Evolutionary conservation across 2,113 vertebrate genomes (phyloP), one percentile per base, ranked within the genome.

Genomic region (Laterallus jamaicensis): DNA sequence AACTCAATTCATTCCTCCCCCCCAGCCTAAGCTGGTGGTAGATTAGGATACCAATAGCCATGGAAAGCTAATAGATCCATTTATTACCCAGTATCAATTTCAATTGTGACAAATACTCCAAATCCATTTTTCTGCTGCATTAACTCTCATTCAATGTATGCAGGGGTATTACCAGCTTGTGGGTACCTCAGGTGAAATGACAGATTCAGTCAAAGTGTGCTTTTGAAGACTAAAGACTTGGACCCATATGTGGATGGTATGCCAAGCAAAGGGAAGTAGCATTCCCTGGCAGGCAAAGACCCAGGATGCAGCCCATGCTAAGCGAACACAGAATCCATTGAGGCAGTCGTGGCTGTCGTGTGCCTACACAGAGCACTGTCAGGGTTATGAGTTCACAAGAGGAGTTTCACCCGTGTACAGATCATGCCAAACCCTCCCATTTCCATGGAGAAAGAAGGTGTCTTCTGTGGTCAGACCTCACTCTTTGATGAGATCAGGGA

Each of bases 391-490:
- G 63, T 59, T 93, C 90, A 67, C 22, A 39, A 60, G 39, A 55
- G 52, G 37, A 81, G 69, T 68, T 96, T 86, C 82, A 64, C 31
- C 62, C 9, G 2, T 12, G 11, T 64, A 74, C 58, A 82, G 56
- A 18, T 49, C 50, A 71, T 62, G 31, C 56, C 54, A 69, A 70
- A 15, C 15, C 31, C 80, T 93, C 60, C 88, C 17, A 2, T 64
- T 91, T 84, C 88, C 83, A 64, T 11, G 49, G 66, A 91, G 80
- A 92, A 85, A 84, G 62, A 88, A 58, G 26, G 78, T 75, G 35
- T 74, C 66, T 88, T 79, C 35, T 79, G 59, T 81, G 70, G 68
- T 93, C 82, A 95, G 76, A 93, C 80, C 68, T 91, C 42, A 40
- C 26, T 68, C 66, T 82, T 31, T 71, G 55, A 67, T 67, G 49